phyloP scores from a whole-genome alignment of 2,113 vertebrate species.

The Isurus oxyrinchus region DNA sequence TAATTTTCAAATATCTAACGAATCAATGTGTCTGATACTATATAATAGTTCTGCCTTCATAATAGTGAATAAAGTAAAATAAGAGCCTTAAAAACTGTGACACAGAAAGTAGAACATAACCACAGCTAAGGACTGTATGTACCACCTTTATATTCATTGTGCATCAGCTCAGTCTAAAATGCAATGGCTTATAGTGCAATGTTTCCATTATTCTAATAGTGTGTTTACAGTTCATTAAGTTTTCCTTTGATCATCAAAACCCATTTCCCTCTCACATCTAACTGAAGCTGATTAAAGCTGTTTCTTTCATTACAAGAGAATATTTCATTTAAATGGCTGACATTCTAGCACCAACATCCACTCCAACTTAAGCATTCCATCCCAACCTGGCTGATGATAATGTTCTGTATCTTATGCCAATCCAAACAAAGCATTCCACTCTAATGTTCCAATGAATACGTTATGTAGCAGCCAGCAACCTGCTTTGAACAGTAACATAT shows the following conservation, averaged over 20 bases:
- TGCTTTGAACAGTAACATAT: slow-evolving; percentile 27
- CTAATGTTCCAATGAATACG: slow-evolving; percentile 22
- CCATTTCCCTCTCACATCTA: neutral
- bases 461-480: slow-evolving; percentile 26
- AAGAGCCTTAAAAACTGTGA: neutral
- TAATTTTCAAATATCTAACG: neutral
- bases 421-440: slow-evolving; percentile 27
- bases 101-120: neutral
- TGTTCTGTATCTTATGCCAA: slow-evolving; percentile 15
- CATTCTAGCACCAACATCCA: slow-evolving; percentile 24
- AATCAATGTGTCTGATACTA: neutral
- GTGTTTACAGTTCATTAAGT: neutral
- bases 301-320: slow-evolving; percentile 9
- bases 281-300: slow-evolving; percentile 23
- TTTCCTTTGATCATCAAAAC: slow-evolving; percentile 7
- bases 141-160: neutral
- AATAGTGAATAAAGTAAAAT: neutral
- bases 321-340: slow-evolving; percentile 32
- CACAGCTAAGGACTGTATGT: neutral
- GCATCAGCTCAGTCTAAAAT: neutral
- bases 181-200: neutral
- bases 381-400: slow-evolving; percentile 29
- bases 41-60: neutral
- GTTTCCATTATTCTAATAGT: slow-evolving; percentile 19
- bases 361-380: slow-evolving; percentile 36